Evolutionary conservation across 64 coral and sea anemone genomes (phyloP), one percentile per base, ranked within the genome.

Genomic region (Acropora tenuis): DNA sequence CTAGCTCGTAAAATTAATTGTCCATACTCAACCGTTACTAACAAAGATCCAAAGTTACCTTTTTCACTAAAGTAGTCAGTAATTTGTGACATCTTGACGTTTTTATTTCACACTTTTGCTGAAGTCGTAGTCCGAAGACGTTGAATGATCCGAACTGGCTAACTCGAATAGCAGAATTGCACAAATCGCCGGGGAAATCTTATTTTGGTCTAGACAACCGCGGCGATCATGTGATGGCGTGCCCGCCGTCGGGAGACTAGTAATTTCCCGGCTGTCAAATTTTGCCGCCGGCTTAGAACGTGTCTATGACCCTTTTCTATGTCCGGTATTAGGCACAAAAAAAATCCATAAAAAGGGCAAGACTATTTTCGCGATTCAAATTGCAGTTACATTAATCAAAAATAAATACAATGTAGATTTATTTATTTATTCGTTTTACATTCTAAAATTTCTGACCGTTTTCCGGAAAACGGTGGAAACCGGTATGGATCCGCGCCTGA

Each of bases 31-130:
- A 81, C 77, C 59, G 87, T 89, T 89, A 89, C 69, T 89, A 89
- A 89, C 87, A 89, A 79, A 89, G 87, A 89, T 89, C 87, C 87
- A 90, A 88, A 88, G 46, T 88, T 88, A 77, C 69, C 69, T 88
- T 88, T 76, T 88, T 86, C 72, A 86, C 86, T 88, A 75, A 88
- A 90, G 78, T 90, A 91, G 78, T 91, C 89, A 91, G 89, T 91
- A 91, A 83, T 83, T 91, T 91, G 89, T 91, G 89, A 91, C 89
- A 91, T 91, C 88, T 90, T 84, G 89, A 91, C 89, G 89, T 91
- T 91, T 91, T 83, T 91, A 91, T 91, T 91, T 74, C 89, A 91
- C 89, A 91, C 89, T 91, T 83, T 91, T 41, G 89, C 80, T 85
- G 90, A 63, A 92, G 80, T 92, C 80, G 66, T 91, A 82, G 89